Conservation (phyloP, 2,797 vertebrate species). For the Vespertilio murinus region DNA sequence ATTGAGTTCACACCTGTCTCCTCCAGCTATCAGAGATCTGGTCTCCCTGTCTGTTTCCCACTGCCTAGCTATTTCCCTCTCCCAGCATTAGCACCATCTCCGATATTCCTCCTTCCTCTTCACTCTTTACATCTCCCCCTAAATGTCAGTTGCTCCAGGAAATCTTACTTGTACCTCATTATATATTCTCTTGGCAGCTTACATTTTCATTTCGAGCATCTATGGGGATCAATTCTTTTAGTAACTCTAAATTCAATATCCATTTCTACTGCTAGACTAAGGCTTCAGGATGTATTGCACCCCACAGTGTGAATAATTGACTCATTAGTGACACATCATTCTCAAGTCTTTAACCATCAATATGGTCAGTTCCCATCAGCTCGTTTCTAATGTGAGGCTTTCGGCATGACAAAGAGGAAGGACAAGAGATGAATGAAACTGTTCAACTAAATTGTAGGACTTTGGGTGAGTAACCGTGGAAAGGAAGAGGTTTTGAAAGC, state of each 20-base stretch:
- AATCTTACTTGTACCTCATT: background rate
- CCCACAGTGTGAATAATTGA: background rate
- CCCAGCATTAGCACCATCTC: background rate
- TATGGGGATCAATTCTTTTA: background rate
- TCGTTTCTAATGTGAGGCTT: background rate
- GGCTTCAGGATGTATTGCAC: background rate
- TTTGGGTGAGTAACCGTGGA: background rate
- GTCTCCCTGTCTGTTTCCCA: background rate
- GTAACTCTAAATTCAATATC: background rate
- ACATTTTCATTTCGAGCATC: background rate
- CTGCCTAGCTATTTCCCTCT: background rate
- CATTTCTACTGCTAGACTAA: background rate
- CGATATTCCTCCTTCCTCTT: background rate
- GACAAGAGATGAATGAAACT: background rate
- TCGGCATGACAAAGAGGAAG: background rate
- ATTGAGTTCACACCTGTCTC: background rate
- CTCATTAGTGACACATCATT: background rate
- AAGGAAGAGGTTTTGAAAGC: background rate
- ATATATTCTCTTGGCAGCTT: background rate
- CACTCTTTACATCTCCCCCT: background rate
- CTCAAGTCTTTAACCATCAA: background rate
- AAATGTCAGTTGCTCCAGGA: background rate
- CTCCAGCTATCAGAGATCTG: background rate
- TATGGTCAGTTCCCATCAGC: background rate
- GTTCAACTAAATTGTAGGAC: background rate